A percentile compares a stretch with the other conserved stretches of the same genome.
phyloP scores from a whole-genome alignment of 64 coral and sea anemone genomes.

The Montipora sp. region DNA sequence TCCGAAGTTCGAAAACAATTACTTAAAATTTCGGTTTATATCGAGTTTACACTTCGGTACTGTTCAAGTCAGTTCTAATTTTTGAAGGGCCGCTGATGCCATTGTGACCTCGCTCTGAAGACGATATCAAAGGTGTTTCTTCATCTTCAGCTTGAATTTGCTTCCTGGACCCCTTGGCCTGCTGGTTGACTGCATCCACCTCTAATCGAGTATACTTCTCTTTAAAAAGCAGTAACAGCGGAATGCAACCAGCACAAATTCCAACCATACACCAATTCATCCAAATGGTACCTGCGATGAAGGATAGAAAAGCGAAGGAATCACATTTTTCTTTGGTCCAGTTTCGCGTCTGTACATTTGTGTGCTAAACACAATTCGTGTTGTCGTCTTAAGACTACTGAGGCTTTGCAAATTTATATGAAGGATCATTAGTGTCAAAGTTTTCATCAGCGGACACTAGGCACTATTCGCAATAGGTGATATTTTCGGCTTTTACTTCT shows the following conservation, averaged over 20 bases:
- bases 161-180: background rate
- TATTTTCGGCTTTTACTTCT: too few relatives aligned
- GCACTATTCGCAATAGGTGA: too few relatives aligned
- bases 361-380: too few relatives aligned
- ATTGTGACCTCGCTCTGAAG: background rate
- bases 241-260: slow-evolving; percentile 82
- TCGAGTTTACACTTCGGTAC: background rate
- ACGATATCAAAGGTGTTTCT: slow-evolving; percentile 16
- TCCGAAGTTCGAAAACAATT: too few relatives aligned
- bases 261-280: slow-evolving; percentile 96
- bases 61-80: background rate
- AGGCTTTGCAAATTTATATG: too few relatives aligned
- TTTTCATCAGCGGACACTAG: too few relatives aligned
- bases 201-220: slow-evolving; percentile 79
- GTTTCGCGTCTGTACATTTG: too few relatives aligned
- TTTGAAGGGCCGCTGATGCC: too few relatives aligned
- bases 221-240: slow-evolving; percentile 75
- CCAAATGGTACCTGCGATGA: slow-evolving; percentile 80
- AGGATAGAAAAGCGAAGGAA: background rate
- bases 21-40: too few relatives aligned
- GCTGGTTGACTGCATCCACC: slow-evolving; percentile 49
- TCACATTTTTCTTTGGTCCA: too few relatives aligned
- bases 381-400: too few relatives aligned
- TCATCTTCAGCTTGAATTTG: background rate
- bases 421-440: too few relatives aligned